Evolutionary conservation across 53 echinoderm and acorn worm species (phyloP).

Genomic region (Arbacia lixula): DNA sequence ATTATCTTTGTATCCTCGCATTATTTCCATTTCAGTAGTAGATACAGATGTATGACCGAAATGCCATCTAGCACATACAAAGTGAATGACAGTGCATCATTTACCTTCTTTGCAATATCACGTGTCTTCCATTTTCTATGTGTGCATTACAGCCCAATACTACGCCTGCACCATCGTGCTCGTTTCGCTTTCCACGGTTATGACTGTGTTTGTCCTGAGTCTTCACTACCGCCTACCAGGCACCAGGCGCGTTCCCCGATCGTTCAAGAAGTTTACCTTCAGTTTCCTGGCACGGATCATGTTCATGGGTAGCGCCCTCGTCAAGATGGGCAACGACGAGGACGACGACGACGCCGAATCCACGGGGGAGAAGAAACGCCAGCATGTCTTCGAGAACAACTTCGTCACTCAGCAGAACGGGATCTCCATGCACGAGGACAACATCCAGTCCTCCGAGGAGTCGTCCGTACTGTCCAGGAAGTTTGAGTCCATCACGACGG

Average conservation of each 20-base stretch:
- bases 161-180: constrained; percentile 77
- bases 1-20: too few relatives aligned
- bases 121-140: not conserved
- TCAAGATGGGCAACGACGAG: not conserved
- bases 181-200: constrained; percentile 68
- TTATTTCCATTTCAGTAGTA: too few relatives aligned
- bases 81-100: too few relatives aligned
- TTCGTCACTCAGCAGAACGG: constrained; percentile 27
- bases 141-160: constrained; percentile 75
- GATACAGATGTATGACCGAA: too few relatives aligned
- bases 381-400: constrained; percentile 46
- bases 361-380: not conserved
- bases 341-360: constrained; percentile 34
- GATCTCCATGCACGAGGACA: constrained; percentile 5
- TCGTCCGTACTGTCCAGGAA: not conserved
- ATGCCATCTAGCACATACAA: too few relatives aligned
- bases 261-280: constrained; percentile 67
- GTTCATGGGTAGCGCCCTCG: constrained; percentile 45
- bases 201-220: constrained; percentile 82
- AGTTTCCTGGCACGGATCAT: constrained; percentile 65
- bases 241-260: constrained; percentile 74
- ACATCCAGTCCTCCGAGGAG: not conserved
- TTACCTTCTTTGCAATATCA: not conserved
- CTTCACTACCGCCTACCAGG: constrained; percentile 87
- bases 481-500: constrained; percentile 52